phyloP scores from a whole-genome alignment of 2,888 invertebrate species.

The Mesochorus sp. region DNA sequence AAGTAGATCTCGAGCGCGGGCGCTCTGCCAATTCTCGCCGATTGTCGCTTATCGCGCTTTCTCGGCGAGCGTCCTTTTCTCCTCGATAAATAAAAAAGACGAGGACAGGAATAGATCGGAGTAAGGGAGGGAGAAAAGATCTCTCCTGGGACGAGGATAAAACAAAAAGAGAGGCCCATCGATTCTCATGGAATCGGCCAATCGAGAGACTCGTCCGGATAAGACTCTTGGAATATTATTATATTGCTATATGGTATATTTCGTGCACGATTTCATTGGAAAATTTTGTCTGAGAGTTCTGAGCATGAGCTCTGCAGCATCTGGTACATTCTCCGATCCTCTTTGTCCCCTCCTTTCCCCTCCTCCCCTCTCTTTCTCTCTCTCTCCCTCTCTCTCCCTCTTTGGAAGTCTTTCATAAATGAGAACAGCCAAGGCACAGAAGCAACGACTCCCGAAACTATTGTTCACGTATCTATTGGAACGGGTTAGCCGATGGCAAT shows the following conservation, averaged over 20 bases:
- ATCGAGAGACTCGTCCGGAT: slow-evolving; percentile 28
- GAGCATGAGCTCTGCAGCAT: slow-evolving; percentile 20
- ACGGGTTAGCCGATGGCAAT: slow-evolving; percentile 48
- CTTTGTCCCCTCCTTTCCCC: background rate
- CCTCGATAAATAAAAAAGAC: slow-evolving; percentile 50
- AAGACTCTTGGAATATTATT: slow-evolving; percentile 42
- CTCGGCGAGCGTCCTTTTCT: slow-evolving; percentile 52
- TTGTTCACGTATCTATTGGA: slow-evolving; percentile 57
- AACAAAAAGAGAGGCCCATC: slow-evolving; percentile 30
- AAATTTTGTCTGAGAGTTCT: slow-evolving; percentile 13
- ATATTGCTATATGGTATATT: slow-evolving; percentile 35
- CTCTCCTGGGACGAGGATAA: slow-evolving; percentile 33
- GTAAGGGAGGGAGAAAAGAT: slow-evolving; percentile 12
- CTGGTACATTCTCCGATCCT: slow-evolving; percentile 11
- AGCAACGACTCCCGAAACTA: slow-evolving; percentile 48
- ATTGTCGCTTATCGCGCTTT: slow-evolving; percentile 59
- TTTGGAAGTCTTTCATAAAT: slow-evolving; percentile 10
- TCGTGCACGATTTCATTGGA: slow-evolving; percentile 39
- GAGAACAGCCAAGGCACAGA: slow-evolving; percentile 39
- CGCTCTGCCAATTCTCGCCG: slow-evolving; percentile 58
- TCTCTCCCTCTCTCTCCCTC: slow-evolving; percentile 2
- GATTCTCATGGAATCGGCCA: slow-evolving; percentile 39
- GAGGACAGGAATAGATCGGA: background rate
- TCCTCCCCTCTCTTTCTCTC: background rate
- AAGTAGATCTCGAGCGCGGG: slow-evolving; percentile 55